Conservation (phyloP, 1,140 invertebrate species). For the Drosophila malerkotliana region DNA sequence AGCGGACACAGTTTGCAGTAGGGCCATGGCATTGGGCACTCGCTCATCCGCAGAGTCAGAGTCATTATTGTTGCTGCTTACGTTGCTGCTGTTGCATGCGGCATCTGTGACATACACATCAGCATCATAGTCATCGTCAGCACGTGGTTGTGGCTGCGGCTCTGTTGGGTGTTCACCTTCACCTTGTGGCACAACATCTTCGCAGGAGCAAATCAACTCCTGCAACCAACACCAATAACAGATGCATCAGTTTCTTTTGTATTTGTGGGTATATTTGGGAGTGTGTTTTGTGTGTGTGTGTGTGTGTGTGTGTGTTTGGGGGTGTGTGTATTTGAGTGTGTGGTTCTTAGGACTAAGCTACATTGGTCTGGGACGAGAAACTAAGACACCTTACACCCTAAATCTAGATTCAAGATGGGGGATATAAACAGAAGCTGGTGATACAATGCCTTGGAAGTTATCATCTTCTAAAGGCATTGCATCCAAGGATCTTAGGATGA, state of each 20-base stretch:
- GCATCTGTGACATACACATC: constrained; percentile 73
- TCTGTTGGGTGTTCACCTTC: constrained; percentile 33
- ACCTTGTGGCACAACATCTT: constrained; percentile 87
- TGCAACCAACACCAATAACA: constrained; percentile 88
- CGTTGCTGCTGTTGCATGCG: constrained; percentile 15
- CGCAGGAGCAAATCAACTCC: constrained; percentile 90
- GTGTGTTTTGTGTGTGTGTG: constrained; percentile 27
- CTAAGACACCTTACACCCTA: constrained; percentile 14
- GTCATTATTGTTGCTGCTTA: constrained; percentile 49
- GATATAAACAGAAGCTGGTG: neutral
- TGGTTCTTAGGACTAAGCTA: constrained; percentile 37
- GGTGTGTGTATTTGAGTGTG: neutral
- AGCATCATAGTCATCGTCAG: constrained; percentile 78
- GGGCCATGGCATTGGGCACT: constrained; percentile 75
- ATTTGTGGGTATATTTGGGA: constrained; percentile 39
- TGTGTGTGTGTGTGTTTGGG: constrained; percentile 27
- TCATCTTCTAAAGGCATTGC: constrained; percentile 10
- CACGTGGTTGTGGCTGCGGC: constrained; percentile 51
- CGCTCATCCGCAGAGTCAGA: constrained; percentile 11
- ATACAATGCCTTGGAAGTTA: constrained; percentile 6
- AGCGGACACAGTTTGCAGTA: constrained; percentile 76
- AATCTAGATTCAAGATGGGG: neutral
- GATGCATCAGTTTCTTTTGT: constrained; percentile 73
- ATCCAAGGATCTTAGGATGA: neutral
- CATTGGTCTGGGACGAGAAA: constrained; percentile 18